Evolutionary conservation across 2,888 invertebrate species (phyloP).

Genomic region (Callimorpha dominula): DNA sequence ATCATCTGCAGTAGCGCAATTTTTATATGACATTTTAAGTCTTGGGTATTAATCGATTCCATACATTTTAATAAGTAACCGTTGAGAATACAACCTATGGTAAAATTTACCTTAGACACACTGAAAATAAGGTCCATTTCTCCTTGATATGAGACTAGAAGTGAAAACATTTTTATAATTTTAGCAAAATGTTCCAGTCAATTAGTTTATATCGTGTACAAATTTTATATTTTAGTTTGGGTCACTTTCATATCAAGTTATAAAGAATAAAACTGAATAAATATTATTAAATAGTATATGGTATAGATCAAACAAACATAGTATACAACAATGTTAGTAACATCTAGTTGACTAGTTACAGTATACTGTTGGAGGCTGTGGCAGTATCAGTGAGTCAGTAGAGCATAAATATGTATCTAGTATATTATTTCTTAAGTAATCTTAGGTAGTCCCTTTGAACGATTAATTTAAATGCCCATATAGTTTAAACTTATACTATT

Average conservation of each 20-base stretch:
- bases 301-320: too few species aligned
- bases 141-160: slow-evolving; percentile 2
- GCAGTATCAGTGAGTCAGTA: neutral
- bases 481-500: too few species aligned
- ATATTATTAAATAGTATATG: too few species aligned
- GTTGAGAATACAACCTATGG: slow-evolving; percentile 14
- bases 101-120: slow-evolving; percentile 17
- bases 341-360: neutral
- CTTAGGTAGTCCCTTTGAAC: too few species aligned
- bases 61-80: slow-evolving; percentile 66
- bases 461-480: too few species aligned
- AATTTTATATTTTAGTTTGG: slow-evolving; percentile 28
- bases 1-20: slow-evolving; percentile 52
- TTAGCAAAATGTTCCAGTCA: slow-evolving; percentile 33
- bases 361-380: neutral
- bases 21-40: slow-evolving; percentile 66
- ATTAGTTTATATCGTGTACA: slow-evolving; percentile 30
- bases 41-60: slow-evolving; percentile 64
- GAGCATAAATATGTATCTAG: neutral
- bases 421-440: too few species aligned
- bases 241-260: slow-evolving; percentile 3
- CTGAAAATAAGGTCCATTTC: slow-evolving; percentile 19
- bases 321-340: neutral
- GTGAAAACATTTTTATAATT: slow-evolving; percentile 37
- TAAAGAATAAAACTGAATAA: slow-evolving; percentile 3